Percentiles rank a stretch among this genome's conserved stretches.
Conservation (phyloP, 2,888 invertebrate genomes). For the Petrophora chlorosata region DNA sequence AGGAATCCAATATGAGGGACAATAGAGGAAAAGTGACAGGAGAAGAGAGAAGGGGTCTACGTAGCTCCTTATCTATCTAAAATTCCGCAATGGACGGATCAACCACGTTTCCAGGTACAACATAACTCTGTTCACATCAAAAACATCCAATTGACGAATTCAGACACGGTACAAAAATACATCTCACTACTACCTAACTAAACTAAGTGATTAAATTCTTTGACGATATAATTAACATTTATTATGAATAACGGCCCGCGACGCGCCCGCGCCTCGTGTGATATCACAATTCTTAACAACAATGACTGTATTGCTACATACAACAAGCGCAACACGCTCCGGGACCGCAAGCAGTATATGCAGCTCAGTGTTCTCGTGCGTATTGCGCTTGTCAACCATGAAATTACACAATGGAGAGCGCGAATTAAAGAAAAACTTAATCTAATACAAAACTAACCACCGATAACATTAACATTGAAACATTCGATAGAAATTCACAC, state of each 20-base stretch:
- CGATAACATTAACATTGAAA: conserved; percentile 59
- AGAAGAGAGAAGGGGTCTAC: conserved; percentile 48
- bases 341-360: background rate
- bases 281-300: conserved; percentile 72
- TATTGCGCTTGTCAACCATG: conserved; percentile 3
- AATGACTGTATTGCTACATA: conserved; percentile 45
- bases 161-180: conserved; percentile 76
- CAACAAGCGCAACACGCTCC: conserved; percentile 9
- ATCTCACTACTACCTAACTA: conserved; percentile 73
- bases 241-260: conserved; percentile 44
- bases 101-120: conserved; percentile 71
- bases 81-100: conserved; percentile 77
- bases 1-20: conserved; percentile 18
- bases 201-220: conserved; percentile 64
- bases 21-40: conserved; percentile 24
- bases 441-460: conserved; percentile 56
- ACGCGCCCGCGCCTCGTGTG: conserved; percentile 56
- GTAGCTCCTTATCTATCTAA: conserved; percentile 68
- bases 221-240: conserved; percentile 37
- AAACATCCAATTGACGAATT: conserved; percentile 65
- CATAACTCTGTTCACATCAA: conserved; percentile 52
- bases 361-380: background rate
- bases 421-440: conserved; percentile 45
- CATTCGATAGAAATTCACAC: conserved; percentile 67
- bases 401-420: conserved; percentile 27